Percentiles rank a stretch among this genome's conserved stretches.
Conservation (phyloP, 92 coral and sea anemone species). For the Porites cylindrica region DNA sequence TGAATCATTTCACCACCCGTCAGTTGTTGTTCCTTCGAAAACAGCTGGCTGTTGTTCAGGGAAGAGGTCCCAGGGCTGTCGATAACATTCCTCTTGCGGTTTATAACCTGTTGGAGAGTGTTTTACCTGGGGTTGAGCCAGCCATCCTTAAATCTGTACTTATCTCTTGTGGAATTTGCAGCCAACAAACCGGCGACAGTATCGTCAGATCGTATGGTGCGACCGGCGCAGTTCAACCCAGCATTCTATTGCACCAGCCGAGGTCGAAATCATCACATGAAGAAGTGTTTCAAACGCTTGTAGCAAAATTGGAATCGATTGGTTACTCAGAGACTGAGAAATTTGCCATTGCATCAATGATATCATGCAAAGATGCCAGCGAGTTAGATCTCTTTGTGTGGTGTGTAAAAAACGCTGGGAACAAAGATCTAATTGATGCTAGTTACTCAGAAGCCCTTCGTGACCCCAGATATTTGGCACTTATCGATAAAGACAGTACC, state of each 20-base stretch:
- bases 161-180: constrained; percentile 7
- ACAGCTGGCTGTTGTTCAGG: constrained; percentile 68
- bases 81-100: constrained; percentile 53
- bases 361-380: background rate
- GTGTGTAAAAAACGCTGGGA: constrained; percentile 57
- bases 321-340: background rate
- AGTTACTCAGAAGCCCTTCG: constrained; percentile 70
- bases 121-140: constrained; percentile 73
- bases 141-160: constrained; percentile 58
- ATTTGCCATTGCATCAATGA: background rate
- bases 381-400: constrained; percentile 75
- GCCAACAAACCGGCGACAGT: too few species aligned
- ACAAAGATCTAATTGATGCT: constrained; percentile 50
- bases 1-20: constrained; percentile 86
- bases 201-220: too few species aligned
- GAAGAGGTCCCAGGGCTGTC: constrained; percentile 50
- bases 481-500: constrained; percentile 23
- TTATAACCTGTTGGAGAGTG: constrained; percentile 82
- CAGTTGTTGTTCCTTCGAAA: constrained; percentile 81
- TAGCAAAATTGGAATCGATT: too few species aligned
- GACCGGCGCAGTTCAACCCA: too few species aligned
- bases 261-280: too few species aligned
- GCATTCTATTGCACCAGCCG: too few species aligned
- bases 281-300: too few species aligned
- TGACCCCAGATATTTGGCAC: constrained; percentile 56